Evolutionary conservation across 2,797 vertebrate genomes (phyloP).

Genomic region (Acanthurus leucopareius): DNA sequence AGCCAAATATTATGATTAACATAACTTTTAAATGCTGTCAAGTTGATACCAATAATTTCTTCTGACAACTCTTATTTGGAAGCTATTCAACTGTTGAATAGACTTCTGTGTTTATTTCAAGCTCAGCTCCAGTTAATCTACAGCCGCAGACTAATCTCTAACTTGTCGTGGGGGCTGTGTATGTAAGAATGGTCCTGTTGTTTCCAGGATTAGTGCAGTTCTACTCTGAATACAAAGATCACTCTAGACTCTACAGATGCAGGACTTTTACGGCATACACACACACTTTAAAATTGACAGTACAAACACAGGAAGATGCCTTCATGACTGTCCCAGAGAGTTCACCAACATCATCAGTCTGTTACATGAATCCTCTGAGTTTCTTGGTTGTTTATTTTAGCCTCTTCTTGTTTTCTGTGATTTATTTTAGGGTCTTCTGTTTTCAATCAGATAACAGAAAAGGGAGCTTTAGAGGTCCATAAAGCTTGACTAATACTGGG

Average conservation of each 20-base stretch:
- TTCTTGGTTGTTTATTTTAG: constrained; percentile 7
- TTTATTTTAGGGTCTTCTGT: neutral
- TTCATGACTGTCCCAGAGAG: neutral
- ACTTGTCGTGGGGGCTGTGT: constrained; percentile 59
- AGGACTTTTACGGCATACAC: constrained; percentile 18
- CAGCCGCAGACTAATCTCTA: constrained; percentile 68
- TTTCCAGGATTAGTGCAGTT: constrained; percentile 74
- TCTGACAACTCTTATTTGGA: neutral
- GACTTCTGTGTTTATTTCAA: constrained; percentile 25
- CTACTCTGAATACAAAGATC: constrained; percentile 45
- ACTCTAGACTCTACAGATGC: neutral
- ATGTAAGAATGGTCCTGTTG: constrained; percentile 78
- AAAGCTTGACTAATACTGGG: neutral
- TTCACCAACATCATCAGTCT: neutral
- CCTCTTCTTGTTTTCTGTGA: neutral
- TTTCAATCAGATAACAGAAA: neutral
- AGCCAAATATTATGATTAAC: neutral
- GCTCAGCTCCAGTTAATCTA: constrained; percentile 61
- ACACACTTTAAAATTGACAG: constrained; percentile 28
- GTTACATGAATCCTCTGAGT: neutral
- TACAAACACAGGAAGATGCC: neutral
- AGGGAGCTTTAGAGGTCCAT: no score
- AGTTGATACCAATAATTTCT: constrained; percentile 2
- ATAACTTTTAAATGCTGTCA: neutral
- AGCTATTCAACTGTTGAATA: neutral